Percentiles rank a stretch among this genome's conserved stretches.
Conservation (phyloP, 1,140 invertebrate genomes). For the Cotesia vestalis region DNA sequence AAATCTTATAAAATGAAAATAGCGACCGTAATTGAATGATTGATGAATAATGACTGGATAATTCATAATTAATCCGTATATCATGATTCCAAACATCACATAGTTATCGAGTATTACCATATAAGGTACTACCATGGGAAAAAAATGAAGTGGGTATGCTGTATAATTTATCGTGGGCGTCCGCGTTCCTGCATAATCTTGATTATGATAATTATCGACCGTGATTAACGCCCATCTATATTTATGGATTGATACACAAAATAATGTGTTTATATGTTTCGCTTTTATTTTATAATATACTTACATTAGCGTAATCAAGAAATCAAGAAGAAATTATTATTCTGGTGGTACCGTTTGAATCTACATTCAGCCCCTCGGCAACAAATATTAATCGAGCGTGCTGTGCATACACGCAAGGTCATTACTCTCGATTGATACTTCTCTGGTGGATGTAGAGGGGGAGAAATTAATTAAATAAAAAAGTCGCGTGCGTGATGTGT, state of each 20-base stretch:
- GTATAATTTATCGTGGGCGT: conserved; percentile 24
- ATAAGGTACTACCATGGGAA: neutral
- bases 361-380: neutral
- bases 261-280: no score
- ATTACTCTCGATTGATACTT: conserved; percentile 20
- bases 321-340: conserved; percentile 8
- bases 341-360: neutral
- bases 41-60: neutral
- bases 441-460: neutral
- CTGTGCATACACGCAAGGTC: conserved; percentile 16
- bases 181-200: conserved; percentile 34
- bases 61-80: neutral
- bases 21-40: neutral
- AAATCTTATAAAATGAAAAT: neutral
- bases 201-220: conserved; percentile 32
- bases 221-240: conserved; percentile 26
- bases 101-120: neutral
- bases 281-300: no score
- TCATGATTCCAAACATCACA: neutral
- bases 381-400: conserved; percentile 21
- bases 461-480: conserved; percentile 10
- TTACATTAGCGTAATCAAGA: neutral
- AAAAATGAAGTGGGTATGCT: conserved; percentile 27
- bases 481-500: neutral
- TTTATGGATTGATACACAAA: neutral